Conservation (phyloP, 2,888 invertebrate species). For the Hipparchia semele region DNA sequence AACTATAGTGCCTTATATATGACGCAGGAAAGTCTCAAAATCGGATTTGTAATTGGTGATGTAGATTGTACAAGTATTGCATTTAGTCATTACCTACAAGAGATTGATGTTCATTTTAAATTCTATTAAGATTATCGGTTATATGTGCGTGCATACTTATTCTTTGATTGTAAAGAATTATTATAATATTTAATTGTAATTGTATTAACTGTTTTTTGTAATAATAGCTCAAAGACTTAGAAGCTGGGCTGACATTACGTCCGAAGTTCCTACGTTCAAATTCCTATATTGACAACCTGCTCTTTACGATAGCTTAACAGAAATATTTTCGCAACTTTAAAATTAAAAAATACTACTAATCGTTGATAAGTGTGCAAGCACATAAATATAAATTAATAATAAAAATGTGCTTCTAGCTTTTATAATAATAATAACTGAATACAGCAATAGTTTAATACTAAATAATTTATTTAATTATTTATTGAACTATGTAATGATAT, state of each 20-base stretch:
- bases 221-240: too few relatives aligned
- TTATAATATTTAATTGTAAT: too few relatives aligned
- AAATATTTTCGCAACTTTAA: neutral
- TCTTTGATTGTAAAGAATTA: too few relatives aligned
- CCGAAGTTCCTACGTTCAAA: too few relatives aligned
- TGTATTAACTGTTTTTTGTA: too few relatives aligned
- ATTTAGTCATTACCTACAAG: slow-evolving; percentile 36
- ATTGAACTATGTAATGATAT: slow-evolving; percentile 14
- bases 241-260: too few relatives aligned
- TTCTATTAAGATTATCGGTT: neutral
- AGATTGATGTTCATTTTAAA: slow-evolving; percentile 20
- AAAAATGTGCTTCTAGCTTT: slow-evolving; percentile 37
- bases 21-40: slow-evolving; percentile 26
- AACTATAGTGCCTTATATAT: slow-evolving; percentile 35
- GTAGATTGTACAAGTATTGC: slow-evolving; percentile 31
- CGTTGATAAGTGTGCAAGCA: neutral
- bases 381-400: neutral
- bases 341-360: neutral
- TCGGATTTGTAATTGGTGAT: slow-evolving; percentile 25
- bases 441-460: slow-evolving; percentile 36
- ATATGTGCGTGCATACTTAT: slow-evolving; percentile 10
- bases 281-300: too few relatives aligned
- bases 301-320: too few relatives aligned
- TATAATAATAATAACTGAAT: slow-evolving; percentile 21
- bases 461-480: slow-evolving; percentile 33